A percentile compares a stretch with the other conserved stretches of the same genome.
Conservation (phyloP, 2,888 invertebrate genomes). For the Idaea straminata region DNA sequence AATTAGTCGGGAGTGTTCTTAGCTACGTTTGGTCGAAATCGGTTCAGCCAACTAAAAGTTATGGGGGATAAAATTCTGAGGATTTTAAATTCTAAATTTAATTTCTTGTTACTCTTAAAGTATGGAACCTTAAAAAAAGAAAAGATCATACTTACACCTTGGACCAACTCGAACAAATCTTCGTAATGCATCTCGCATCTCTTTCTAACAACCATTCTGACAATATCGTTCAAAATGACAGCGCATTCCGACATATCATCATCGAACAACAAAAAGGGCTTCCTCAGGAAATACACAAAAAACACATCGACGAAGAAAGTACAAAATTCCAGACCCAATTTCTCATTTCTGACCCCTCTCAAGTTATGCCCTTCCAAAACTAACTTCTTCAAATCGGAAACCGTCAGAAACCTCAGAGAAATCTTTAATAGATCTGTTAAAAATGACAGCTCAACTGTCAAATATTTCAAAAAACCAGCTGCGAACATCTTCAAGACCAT, state of each 20-base stretch:
- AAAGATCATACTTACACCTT: constrained; percentile 38
- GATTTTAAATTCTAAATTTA: too few relatives aligned
- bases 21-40: too few relatives aligned
- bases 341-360: constrained; percentile 24
- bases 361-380: constrained; percentile 28
- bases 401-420: constrained; percentile 32
- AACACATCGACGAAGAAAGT: constrained; percentile 37
- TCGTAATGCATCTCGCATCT: constrained; percentile 30
- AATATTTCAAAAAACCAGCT: constrained; percentile 5
- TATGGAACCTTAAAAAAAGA: constrained; percentile 5
- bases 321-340: constrained; percentile 32
- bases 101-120: too few relatives aligned
- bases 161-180: constrained; percentile 38
- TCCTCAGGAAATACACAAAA: constrained; percentile 30
- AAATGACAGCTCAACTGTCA: constrained; percentile 24
- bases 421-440: constrained; percentile 39
- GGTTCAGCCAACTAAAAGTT: too few relatives aligned
- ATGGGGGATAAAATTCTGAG: too few relatives aligned
- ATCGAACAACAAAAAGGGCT: constrained; percentile 34
- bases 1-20: too few relatives aligned
- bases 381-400: constrained; percentile 29
- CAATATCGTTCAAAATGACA: constrained; percentile 38
- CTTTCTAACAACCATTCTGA: constrained; percentile 36
- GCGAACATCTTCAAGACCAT: constrained; percentile 12
- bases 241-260: constrained; percentile 25